A percentile compares a stretch with the other conserved stretches of the same genome.
Conservation (phyloP, 2,113 vertebrate species). For the Jacana jacana region DNA sequence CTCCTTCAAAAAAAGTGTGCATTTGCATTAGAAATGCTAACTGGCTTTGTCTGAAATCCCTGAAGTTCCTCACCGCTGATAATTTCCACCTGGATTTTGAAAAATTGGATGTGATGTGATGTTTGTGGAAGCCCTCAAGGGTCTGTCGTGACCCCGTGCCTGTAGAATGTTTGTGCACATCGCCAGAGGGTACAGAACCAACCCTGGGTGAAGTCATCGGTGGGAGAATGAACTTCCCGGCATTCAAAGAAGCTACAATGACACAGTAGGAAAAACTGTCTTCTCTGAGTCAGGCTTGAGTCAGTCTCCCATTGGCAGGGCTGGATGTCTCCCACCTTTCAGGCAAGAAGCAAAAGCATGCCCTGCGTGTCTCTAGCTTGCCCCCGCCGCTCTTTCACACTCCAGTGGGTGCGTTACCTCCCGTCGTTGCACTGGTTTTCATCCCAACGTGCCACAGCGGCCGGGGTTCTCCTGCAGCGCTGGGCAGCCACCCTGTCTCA, state of each 20-base stretch:
- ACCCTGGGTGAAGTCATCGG: not conserved
- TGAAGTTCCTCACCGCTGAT: not conserved
- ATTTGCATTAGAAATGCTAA: not conserved
- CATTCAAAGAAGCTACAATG: not conserved
- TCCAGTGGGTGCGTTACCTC: not conserved
- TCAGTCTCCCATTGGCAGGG: not conserved
- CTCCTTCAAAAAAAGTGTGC: not conserved
- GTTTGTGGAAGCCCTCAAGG: not conserved
- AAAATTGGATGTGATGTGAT: not conserved
- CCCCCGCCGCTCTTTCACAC: not conserved
- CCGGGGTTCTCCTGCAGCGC: not conserved
- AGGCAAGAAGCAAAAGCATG: not conserved
- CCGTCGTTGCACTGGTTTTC: not conserved
- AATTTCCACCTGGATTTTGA: not conserved
- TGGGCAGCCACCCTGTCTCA: not conserved
- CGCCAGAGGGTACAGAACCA: not conserved
- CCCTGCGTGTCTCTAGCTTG: not conserved
- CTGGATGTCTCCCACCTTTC: not conserved
- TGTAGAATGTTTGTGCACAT: not conserved
- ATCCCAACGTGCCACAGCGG: accelerated
- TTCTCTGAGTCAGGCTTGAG: constrained; percentile 40
- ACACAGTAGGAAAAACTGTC: not conserved
- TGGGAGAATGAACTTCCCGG: not conserved
- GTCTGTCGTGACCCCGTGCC: not conserved
- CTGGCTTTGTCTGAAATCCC: not conserved